Conservation (phyloP, 2,888 invertebrate species). For the Eulithis testata region DNA sequence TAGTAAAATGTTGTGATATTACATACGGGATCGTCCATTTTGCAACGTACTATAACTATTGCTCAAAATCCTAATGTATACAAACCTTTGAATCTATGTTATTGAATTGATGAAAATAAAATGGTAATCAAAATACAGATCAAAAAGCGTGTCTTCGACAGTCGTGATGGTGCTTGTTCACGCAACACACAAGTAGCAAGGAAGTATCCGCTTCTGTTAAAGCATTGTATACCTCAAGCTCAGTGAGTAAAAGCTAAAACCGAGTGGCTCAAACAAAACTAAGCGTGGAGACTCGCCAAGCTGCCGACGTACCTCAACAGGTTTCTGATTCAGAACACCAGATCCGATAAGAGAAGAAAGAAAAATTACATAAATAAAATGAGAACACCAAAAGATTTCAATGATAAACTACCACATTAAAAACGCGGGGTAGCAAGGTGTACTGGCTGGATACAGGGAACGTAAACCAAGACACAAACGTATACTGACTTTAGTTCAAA, state of each 20-base stretch:
- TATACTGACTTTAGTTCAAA: conserved; percentile 29
- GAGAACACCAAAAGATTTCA: conserved; percentile 8
- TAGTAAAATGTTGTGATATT: conserved; percentile 10
- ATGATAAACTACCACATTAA: conserved; percentile 1
- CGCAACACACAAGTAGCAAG: conserved; percentile 38
- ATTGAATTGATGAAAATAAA: conserved; percentile 8
- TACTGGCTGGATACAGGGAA: conserved; percentile 28
- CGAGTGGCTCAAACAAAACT: conserved; percentile 66
- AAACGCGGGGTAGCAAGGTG: conserved; percentile 13
- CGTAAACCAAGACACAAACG: conserved; percentile 31
- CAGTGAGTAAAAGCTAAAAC: conserved; percentile 68
- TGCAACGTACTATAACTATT: conserved; percentile 17
- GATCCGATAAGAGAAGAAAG: conserved; percentile 77
- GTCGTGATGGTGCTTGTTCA: conserved; percentile 40
- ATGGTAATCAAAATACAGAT: conserved; percentile 22
- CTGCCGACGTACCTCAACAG: conserved; percentile 81
- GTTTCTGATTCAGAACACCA: conserved; percentile 78
- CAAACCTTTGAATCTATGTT: conserved; percentile 22
- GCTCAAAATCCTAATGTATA: conserved; percentile 9
- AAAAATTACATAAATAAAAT: conserved; percentile 50
- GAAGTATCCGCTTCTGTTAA: conserved; percentile 42
- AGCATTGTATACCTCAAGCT: conserved; percentile 65
- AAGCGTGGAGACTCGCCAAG: conserved; percentile 70
- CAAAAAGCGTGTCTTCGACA: conserved; percentile 43
- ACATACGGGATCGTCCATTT: conserved; percentile 12